phyloP scores from a whole-genome alignment of 2,797 vertebrate species.

The Sparidentex hasta region DNA sequence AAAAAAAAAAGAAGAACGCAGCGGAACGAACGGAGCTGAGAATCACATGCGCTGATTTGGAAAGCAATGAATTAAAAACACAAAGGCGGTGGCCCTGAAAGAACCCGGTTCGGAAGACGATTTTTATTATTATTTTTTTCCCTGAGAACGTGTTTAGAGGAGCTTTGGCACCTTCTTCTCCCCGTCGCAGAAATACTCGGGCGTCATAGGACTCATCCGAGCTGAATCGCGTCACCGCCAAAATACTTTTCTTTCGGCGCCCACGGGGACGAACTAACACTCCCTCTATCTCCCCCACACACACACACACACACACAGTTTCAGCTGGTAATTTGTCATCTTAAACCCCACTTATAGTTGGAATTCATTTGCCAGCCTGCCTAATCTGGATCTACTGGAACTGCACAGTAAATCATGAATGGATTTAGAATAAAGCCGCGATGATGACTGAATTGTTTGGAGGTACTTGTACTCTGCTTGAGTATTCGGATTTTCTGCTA shows the following conservation, averaged over 20 bases:
- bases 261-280: constrained; percentile 76
- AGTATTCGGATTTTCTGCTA: too few species aligned
- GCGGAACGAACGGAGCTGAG: constrained; percentile 2
- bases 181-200: constrained; percentile 85
- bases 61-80: constrained; percentile 12
- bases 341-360: neutral
- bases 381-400: constrained; percentile 3
- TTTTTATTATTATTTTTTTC: neutral
- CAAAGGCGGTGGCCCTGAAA: neutral
- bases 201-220: constrained; percentile 78
- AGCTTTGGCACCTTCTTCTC: constrained; percentile 82
- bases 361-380: neutral
- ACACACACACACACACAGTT: neutral
- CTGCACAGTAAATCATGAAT: neutral
- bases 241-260: constrained; percentile 87
- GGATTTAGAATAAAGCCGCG: too few species aligned
- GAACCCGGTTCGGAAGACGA: constrained; percentile 14
- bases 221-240: constrained; percentile 85
- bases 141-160: neutral
- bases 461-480: too few species aligned
- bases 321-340: constrained; percentile 12
- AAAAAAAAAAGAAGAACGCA: neutral
- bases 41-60: constrained; percentile 17
- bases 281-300: too few species aligned
- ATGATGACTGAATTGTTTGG: too few species aligned